Evolutionary conservation across 2,888 invertebrate species (phyloP), one percentile per base, ranked within the genome.

Genomic region (Antheraea assamensis): DNA sequence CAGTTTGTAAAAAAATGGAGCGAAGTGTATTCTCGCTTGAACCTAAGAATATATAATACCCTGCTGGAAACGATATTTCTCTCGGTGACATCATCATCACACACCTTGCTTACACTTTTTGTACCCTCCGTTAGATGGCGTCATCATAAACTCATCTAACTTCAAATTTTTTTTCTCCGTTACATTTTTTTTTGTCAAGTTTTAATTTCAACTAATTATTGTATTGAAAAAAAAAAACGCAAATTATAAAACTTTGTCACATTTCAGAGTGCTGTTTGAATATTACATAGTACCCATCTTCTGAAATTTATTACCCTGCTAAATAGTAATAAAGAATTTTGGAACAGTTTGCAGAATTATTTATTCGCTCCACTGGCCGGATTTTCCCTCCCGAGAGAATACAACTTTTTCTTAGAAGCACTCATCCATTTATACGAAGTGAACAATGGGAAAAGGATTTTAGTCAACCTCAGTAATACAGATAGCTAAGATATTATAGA

Each of bases 281-380:
- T 64, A 30, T 64, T 64, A 64, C 30, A 64, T 64, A 64, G 30
- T 17, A 64, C 17, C 27, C 27, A 30, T 64, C 30, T 30, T 64
- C 27, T 27, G 17, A 64, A 64, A 64, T 64, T 64, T 64, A 64
- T 64, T 17, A 30, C 61, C 30, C 61, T 27, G 61, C 30, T 64
- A 64, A 64, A 64, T 64, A 64, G 61, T 64, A 64, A 64, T 64
- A 64, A 64, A 64, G 61, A 64, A 64, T 64, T 64, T 64, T 30
- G 61, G 61, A 64, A 64, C 61, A 64, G 27, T 64, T 64, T 64
- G 61, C 61, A 64, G 27, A 27, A 64, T 64, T 64, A 64, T 64
- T 64, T 64, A 64, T 64, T 30, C 27, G 61, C 17, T 64, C 61
- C 30, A 27, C 61, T 64, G 30, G 61, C 30, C 61, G 61, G 61